phyloP scores from a whole-genome alignment of 1,140 invertebrate species.

The Drosophila guanche region DNA sequence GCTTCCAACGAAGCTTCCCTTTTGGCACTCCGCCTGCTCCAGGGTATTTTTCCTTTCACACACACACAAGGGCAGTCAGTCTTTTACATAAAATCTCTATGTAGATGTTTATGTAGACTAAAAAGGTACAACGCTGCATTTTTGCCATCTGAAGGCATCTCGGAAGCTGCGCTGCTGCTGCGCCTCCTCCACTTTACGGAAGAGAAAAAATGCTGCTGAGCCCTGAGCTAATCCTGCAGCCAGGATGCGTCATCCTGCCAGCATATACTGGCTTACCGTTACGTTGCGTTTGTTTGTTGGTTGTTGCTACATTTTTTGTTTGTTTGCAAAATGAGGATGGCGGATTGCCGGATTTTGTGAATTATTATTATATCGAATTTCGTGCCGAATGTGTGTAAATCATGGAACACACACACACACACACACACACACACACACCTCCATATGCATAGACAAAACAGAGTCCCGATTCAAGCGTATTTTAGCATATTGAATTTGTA shows the following conservation, averaged over 20 bases:
- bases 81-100: constrained; percentile 2
- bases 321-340: constrained; percentile 23
- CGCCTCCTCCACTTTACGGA: background rate
- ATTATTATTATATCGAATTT: constrained; percentile 42
- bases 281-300: constrained; percentile 47
- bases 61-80: constrained; percentile 16
- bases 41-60: background rate
- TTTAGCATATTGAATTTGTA: constrained; percentile 65
- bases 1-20: too few relatives aligned
- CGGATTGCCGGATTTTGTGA: constrained; percentile 9
- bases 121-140: constrained; percentile 46
- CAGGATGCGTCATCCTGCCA: constrained; percentile 52
- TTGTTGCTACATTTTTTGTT: constrained; percentile 25
- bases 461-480: constrained; percentile 43
- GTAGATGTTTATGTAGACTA: constrained; percentile 10
- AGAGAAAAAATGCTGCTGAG: constrained; percentile 38
- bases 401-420: constrained; percentile 48
- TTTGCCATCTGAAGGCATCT: constrained; percentile 34
- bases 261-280: constrained; percentile 42
- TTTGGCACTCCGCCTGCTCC: constrained; percentile 16
- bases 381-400: constrained; percentile 64
- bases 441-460: constrained; percentile 37
- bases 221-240: constrained; percentile 45
- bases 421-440: constrained; percentile 11
- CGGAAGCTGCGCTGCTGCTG: constrained; percentile 8